Evolutionary conservation across 2,888 invertebrate species (phyloP), one percentile per base, ranked within the genome.

Genomic region (Dromius quadrimaculatus): DNA sequence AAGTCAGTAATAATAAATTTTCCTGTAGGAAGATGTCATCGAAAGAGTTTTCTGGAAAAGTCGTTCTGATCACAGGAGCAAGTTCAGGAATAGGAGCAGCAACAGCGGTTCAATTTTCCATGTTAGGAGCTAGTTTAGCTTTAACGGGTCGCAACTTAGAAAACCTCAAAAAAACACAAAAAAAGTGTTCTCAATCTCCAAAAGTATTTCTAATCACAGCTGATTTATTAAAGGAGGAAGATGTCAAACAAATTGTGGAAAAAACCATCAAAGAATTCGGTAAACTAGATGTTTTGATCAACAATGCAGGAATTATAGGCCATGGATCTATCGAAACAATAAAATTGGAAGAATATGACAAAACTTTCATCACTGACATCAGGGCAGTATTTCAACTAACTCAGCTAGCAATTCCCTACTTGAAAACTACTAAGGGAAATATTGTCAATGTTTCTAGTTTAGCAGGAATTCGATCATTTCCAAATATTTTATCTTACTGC

Each of bases 291-390:
- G 89, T 95, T n/a, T 81, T 95, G 59, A 87, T 95, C 0, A 95
- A 98, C 81, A 95, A 93, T 83, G 97, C 97, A 11, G 97, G 97
- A 1, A 89, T 93, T 28, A 82, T 95, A 19, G 92, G 92, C 78
- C 84, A 84, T 0, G 97, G 97, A 22, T 87, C 88, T 1, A 95
- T 97, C 76, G 96, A 97, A 82, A 92, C 87, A 74, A 93, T 96
- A 0, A 87, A 88, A 17, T 78, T 98, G 75, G 92, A 92, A 47
- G 95, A 95, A 78, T 97, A 90, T 78, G 98, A 98, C 81, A 86
- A 90, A 15, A 84, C 95, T 6, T 95, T 98, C 89, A 92, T 94
- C 77, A 89, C 92, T 1, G 98, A 98, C 81, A 90, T 96, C 0
- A 89, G 95, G 71, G 88, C 92, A 0, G 85, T 93, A 13, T 93